phyloP scores from a whole-genome alignment of 92 coral and sea anemone species.

The Paragorgia papillata region DNA sequence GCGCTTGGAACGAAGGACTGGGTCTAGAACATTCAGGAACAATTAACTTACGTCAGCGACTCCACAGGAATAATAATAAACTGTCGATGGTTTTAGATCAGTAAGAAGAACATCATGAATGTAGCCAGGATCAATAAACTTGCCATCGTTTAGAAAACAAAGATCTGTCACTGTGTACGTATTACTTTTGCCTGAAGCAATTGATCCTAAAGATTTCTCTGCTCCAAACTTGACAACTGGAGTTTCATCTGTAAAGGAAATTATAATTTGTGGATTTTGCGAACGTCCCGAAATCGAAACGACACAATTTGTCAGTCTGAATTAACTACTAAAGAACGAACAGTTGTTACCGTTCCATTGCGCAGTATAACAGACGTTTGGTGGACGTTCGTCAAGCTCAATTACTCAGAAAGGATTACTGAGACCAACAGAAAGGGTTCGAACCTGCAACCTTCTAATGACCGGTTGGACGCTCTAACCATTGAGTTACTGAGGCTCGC shows the following conservation, averaged over 20 bases:
- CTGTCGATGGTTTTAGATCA: constrained; percentile 56
- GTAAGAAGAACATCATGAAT: constrained; percentile 67
- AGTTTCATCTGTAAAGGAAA: constrained; percentile 58
- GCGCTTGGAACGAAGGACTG: too few species aligned
- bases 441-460: too few species aligned
- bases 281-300: neutral
- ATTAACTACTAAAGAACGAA: too few species aligned
- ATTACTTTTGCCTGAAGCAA: constrained; percentile 51
- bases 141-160: constrained; percentile 57
- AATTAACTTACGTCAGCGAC: constrained; percentile 24
- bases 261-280: neutral
- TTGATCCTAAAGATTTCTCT: constrained; percentile 25
- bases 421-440: too few species aligned
- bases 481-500: too few species aligned
- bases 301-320: too few species aligned
- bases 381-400: too few species aligned
- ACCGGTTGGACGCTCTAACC: too few species aligned
- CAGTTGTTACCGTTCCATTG: too few species aligned
- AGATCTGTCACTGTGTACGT: constrained; percentile 59
- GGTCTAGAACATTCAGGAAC: too few species aligned
- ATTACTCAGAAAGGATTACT: too few species aligned
- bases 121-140: constrained; percentile 64
- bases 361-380: too few species aligned
- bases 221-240: constrained; percentile 74
- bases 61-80: constrained; percentile 61